A percentile compares a stretch with the other conserved stretches of the same genome.
These are phyloP conservation scores for Neelides sp. DNA, from an alignment of 1,140 invertebrate species.

Conservation along the genomic window DNA sequence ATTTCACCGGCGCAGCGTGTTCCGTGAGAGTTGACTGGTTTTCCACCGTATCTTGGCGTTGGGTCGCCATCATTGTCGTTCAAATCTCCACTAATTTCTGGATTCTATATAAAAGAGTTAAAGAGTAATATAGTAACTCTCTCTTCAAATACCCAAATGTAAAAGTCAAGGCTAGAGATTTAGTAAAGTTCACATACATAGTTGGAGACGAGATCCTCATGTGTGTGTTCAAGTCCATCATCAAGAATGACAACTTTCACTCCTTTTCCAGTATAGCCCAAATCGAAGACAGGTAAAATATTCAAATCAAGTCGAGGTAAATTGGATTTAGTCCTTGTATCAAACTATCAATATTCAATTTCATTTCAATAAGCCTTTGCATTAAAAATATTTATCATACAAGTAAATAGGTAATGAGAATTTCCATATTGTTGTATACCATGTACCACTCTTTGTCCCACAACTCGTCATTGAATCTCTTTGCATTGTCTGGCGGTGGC, in stretches of 20 bases:
- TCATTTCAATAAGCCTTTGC: background rate
- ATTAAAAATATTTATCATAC: background rate
- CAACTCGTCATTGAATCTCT: slow-evolving; percentile 66
- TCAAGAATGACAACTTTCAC: slow-evolving; percentile 71
- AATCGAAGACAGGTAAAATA: slow-evolving; percentile 61
- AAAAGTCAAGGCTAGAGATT: background rate
- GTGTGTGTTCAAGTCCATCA: slow-evolving; percentile 70
- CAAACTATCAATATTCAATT: slow-evolving; percentile 27
- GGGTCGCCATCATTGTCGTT: slow-evolving; percentile 65
- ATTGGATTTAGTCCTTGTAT: slow-evolving; percentile 43
- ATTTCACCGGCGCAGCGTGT: slow-evolving; percentile 75
- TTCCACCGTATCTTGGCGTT: slow-evolving; percentile 51
- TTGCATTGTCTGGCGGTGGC: slow-evolving; percentile 21
- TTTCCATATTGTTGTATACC: slow-evolving; percentile 49
- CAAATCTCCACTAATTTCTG: slow-evolving; percentile 70
- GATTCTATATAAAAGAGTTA: slow-evolving; percentile 30
- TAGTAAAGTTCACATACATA: slow-evolving; percentile 51
- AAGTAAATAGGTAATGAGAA: background rate
- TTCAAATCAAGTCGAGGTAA: slow-evolving; percentile 58
- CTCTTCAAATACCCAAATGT: too few relatives aligned
- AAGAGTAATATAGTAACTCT: slow-evolving; percentile 2
- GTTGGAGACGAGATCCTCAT: slow-evolving; percentile 62
- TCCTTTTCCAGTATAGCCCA: slow-evolving; percentile 64
- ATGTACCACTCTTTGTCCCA: slow-evolving; percentile 85
- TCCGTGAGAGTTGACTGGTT: slow-evolving; percentile 57